These are phyloP conservation scores for Eciton burchellii DNA, from an alignment of 1,140 invertebrate genomes.

Conservation along the genomic window DNA sequence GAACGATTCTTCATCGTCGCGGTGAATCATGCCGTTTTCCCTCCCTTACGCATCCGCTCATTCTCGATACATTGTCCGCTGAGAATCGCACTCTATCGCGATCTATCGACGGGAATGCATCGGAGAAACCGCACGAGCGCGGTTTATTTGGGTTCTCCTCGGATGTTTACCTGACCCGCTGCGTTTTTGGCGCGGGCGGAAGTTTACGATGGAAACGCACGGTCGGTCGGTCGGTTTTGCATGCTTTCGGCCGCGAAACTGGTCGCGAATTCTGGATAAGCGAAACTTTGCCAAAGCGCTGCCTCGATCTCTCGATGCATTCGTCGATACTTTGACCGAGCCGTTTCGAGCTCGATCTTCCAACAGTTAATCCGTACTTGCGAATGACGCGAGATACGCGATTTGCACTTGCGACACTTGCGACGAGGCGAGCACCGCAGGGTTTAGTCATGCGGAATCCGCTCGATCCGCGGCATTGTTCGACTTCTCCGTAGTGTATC, in stretches of 20 bases:
- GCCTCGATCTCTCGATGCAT: not conserved
- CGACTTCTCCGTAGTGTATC: not conserved
- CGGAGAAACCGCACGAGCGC: not conserved
- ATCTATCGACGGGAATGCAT: not conserved
- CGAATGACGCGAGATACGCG: not conserved
- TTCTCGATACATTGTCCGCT: slow-evolving; percentile 33
- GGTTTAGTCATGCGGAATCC: slow-evolving; percentile 18
- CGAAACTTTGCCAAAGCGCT: not conserved
- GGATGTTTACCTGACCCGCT: slow-evolving; percentile 12
- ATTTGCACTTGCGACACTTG: slow-evolving; percentile 29
- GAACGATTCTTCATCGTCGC: slow-evolving; percentile 1
- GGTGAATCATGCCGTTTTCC: slow-evolving; percentile 44
- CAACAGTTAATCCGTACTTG: not conserved
- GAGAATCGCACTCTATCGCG: slow-evolving; percentile 41
- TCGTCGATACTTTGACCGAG: not conserved
- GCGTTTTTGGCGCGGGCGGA: slow-evolving; percentile 31
- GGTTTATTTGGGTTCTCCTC: slow-evolving; percentile 48
- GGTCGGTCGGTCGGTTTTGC: not conserved
- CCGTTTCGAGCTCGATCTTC: too few relatives aligned
- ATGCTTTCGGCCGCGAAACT: slow-evolving; percentile 17
- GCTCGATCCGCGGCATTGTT: not conserved
- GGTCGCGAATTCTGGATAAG: not conserved
- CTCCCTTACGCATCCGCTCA: not conserved
- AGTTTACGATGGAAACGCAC: slow-evolving; percentile 9
- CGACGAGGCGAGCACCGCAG: not conserved